A percentile compares a stretch with the other conserved stretches of the same genome.
These are phyloP conservation scores for Psephotus haematonotus DNA, from an alignment of 2,113 vertebrate genomes.

Conservation along the genomic window DNA sequence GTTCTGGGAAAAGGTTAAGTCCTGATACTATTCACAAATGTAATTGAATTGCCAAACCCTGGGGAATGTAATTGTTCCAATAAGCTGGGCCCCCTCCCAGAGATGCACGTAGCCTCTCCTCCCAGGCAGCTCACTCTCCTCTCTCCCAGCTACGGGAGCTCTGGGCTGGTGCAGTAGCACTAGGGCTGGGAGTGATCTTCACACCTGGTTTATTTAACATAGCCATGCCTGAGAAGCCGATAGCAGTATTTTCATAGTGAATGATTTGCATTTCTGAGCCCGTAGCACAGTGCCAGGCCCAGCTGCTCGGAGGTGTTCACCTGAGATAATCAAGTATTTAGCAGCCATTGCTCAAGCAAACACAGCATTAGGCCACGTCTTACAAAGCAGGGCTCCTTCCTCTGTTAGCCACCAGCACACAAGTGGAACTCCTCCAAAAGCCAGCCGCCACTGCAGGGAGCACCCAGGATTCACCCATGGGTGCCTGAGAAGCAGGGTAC, in stretches of 20 bases:
- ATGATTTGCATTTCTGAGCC: neutral
- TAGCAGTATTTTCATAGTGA: neutral
- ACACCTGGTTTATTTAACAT: neutral
- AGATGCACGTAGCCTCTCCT: neutral
- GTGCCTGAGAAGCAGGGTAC: neutral
- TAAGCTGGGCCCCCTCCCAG: neutral
- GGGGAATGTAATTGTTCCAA: neutral
- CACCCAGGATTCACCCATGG: neutral
- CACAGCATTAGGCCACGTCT: fast-evolving
- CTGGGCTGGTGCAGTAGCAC: neutral
- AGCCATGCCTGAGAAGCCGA: neutral
- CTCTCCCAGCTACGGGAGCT: neutral
- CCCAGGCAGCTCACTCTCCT: neutral
- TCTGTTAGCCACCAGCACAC: fast-evolving
- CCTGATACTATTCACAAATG: neutral
- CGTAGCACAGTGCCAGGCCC: neutral
- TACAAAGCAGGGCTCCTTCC: neutral
- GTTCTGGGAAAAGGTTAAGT: neutral
- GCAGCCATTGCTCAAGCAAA: neutral
- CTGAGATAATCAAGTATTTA: slow-evolving; percentile 5
- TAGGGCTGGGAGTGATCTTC: neutral
- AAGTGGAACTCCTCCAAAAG: neutral
- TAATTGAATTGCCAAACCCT: neutral
- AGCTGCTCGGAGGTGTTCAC: neutral
- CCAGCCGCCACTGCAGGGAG: neutral